These are phyloP conservation scores for Peromyscus polionotus DNA, from an alignment of 2,113 vertebrate species.

Conservation along the genomic window DNA sequence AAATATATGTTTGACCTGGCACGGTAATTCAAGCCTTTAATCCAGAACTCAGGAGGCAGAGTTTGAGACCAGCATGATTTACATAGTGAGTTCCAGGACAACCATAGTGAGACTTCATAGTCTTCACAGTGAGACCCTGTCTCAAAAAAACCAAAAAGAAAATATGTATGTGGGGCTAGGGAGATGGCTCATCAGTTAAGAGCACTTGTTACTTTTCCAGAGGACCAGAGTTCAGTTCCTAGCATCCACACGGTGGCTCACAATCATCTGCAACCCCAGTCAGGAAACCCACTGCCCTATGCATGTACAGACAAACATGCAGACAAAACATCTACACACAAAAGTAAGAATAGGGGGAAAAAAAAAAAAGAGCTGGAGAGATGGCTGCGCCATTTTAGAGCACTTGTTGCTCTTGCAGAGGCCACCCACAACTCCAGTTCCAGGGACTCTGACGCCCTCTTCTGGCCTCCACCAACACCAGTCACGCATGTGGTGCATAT, in stretches of 20 bases:
- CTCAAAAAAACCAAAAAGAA: not conserved
- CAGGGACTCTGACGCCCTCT: not conserved
- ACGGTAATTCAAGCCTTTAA: not conserved
- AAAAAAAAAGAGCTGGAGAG: not conserved
- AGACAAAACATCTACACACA: not conserved
- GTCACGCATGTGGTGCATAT: not conserved
- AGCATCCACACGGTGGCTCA: not conserved
- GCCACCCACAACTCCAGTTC: not conserved
- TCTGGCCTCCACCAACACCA: not conserved
- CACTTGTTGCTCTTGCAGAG: not conserved
- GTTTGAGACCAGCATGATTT: not conserved
- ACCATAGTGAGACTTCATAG: not conserved
- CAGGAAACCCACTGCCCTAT: not conserved
- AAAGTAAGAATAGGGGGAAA: not conserved
- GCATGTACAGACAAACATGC: not conserved
- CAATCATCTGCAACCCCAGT: not conserved
- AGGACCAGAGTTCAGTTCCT: not conserved
- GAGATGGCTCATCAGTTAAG: not conserved
- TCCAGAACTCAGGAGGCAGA: not conserved
- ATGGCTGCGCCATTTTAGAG: not conserved
- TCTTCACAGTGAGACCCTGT: no score
- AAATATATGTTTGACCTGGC: not conserved
- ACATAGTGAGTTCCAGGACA: not conserved
- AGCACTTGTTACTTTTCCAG: not conserved
- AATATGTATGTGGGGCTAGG: not conserved